Evolutionary conservation across 2,888 invertebrate species (phyloP).

Genomic region (Ernsta delagoae): DNA sequence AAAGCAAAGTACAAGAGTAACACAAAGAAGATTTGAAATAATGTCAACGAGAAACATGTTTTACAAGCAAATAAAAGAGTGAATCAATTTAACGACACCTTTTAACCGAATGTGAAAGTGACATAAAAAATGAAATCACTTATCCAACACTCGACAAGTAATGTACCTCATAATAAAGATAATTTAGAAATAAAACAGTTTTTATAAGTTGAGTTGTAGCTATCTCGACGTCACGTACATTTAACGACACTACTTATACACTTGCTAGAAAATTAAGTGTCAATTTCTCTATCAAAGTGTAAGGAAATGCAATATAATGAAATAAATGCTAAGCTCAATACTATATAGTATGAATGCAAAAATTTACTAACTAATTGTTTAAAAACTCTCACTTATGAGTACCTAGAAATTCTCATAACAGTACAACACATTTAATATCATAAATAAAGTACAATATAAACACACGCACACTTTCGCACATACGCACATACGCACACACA

Average conservation of each 20-base stretch:
- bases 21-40: not conserved
- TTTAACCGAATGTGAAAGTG: constrained; percentile 21
- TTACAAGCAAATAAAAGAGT: constrained; percentile 13
- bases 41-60: constrained; percentile 6
- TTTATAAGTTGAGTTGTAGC: not conserved
- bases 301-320: too few relatives aligned
- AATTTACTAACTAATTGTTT: too few relatives aligned
- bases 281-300: constrained; percentile 6
- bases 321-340: too few relatives aligned
- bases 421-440: too few relatives aligned
- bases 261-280: constrained; percentile 7
- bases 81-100: constrained; percentile 17
- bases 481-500: too few relatives aligned
- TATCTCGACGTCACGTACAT: constrained; percentile 10
- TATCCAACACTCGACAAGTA: constrained; percentile 1
- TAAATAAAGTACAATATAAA: too few relatives aligned
- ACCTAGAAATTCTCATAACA: too few relatives aligned
- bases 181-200: constrained; percentile 6
- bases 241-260: constrained; percentile 10
- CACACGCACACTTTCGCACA: too few relatives aligned
- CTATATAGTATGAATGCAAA: too few relatives aligned
- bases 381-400: too few relatives aligned
- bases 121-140: constrained; percentile 16
- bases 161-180: constrained; percentile 15
- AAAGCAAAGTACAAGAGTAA: not conserved